Evolutionary conservation across 2,888 invertebrate genomes (phyloP).

Genomic region (Tachina lurida): DNA sequence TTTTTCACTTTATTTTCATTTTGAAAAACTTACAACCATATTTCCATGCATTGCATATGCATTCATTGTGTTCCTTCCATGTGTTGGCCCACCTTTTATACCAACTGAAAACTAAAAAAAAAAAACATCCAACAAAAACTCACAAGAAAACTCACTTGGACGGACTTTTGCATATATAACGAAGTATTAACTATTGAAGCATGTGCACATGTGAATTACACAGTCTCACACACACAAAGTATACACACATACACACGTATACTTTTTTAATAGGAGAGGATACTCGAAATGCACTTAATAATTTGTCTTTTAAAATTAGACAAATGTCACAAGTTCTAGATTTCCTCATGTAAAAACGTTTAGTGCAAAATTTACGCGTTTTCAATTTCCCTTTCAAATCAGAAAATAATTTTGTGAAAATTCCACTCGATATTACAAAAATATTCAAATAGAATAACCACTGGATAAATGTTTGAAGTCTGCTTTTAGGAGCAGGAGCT

Average conservation of each 20-base stretch:
- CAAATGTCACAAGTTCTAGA: no score
- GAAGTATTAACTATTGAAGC: constrained; percentile 37
- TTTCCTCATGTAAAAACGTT: no score
- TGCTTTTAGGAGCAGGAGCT: no score
- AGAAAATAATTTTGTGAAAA: no score
- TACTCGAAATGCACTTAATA: not conserved
- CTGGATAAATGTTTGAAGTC: no score
- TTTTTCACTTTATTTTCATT: constrained; percentile 48
- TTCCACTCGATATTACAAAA: no score
- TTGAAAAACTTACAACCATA: constrained; percentile 59
- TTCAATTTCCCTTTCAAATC: no score
- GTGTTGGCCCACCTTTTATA: constrained; percentile 69
- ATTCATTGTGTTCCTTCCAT: constrained; percentile 57
- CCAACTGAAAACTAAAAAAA: constrained; percentile 23
- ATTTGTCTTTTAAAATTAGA: no score
- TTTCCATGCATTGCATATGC: constrained; percentile 59
- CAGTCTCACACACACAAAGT: not conserved
- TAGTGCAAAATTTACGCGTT: no score
- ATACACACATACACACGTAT: not conserved
- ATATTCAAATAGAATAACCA: no score
- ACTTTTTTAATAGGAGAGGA: constrained; percentile 68
- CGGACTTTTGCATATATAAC: constrained; percentile 55
- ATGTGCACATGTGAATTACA: constrained; percentile 7
- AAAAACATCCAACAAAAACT: constrained; percentile 33
- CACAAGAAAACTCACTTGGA: constrained; percentile 41